Percentiles rank a stretch among this genome's conserved stretches.
phyloP scores from a whole-genome alignment of 35 echinoderm and acorn worm species.

The Amphiura filiformis region DNA sequence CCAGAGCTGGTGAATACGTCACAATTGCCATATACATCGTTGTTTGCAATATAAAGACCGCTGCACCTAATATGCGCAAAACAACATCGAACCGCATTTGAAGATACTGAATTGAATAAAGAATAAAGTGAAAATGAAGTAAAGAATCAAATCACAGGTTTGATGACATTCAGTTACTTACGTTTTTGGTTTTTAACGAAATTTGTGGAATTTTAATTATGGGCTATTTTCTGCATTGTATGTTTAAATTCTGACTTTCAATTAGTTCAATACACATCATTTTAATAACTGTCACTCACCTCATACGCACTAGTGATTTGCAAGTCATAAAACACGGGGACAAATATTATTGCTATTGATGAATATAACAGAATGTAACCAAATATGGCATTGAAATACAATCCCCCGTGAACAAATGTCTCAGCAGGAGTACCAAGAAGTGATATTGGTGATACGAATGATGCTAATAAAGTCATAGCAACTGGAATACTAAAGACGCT shows the following conservation, averaged over 20 bases:
- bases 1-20: background rate
- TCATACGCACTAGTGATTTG: constrained; percentile 46
- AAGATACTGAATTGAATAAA: background rate
- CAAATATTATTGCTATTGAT: constrained; percentile 18
- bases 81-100: background rate
- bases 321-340: constrained; percentile 44
- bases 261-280: no score
- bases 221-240: no score
- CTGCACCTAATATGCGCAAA: background rate
- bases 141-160: no score
- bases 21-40: background rate
- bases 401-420: constrained; percentile 32
- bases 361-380: constrained; percentile 20
- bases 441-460: constrained; percentile 54
- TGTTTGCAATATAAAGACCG: background rate
- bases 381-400: constrained; percentile 26
- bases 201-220: no score
- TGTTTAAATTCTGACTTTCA: no score
- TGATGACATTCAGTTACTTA: no score
- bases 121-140: no score
- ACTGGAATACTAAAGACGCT: constrained; percentile 37
- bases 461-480: constrained; percentile 45
- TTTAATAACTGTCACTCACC: constrained; percentile 30
- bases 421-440: constrained; percentile 45
- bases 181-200: no score